Evolutionary conservation across 2,797 vertebrate species (phyloP).

Genomic region (Parotocinclus haroldoi): DNA sequence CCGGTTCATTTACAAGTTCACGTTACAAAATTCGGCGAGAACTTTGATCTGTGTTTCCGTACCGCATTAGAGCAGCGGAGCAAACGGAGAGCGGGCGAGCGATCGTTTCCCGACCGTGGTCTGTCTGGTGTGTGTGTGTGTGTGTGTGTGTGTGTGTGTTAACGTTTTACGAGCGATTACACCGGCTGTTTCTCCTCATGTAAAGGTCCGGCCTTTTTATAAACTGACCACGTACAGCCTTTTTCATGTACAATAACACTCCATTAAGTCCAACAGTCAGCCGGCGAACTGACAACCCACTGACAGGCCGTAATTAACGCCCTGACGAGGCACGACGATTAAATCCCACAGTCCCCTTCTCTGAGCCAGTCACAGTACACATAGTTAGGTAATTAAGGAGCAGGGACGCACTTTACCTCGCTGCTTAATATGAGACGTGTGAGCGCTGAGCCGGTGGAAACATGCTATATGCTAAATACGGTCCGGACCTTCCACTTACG

Average conservation of each 20-base stretch:
- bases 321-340: conserved; percentile 36
- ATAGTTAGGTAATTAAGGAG: conserved; percentile 34
- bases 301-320: conserved; percentile 43
- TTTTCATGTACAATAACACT: conserved; percentile 17
- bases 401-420: too few relatives aligned
- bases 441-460: too few relatives aligned
- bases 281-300: conserved; percentile 12
- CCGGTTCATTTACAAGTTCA: too few relatives aligned
- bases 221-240: background rate
- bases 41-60: too few relatives aligned
- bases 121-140: too few relatives aligned
- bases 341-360: conserved; percentile 33
- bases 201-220: conserved; percentile 29
- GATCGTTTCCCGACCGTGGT: too few relatives aligned
- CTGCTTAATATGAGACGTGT: too few relatives aligned
- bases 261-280: conserved; percentile 9
- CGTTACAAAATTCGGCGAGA: too few relatives aligned
- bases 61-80: too few relatives aligned
- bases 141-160: background rate
- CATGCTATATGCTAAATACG: too few relatives aligned
- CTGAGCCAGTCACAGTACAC: conserved; percentile 15
- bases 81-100: too few relatives aligned
- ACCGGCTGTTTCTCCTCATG: conserved; percentile 31
- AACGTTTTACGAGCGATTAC: conserved; percentile 16
- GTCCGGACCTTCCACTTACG: too few relatives aligned